A percentile compares a stretch with the other conserved stretches of the same genome.
phyloP scores from a whole-genome alignment of 2,888 invertebrate species.

The Stegophylla sp. region DNA sequence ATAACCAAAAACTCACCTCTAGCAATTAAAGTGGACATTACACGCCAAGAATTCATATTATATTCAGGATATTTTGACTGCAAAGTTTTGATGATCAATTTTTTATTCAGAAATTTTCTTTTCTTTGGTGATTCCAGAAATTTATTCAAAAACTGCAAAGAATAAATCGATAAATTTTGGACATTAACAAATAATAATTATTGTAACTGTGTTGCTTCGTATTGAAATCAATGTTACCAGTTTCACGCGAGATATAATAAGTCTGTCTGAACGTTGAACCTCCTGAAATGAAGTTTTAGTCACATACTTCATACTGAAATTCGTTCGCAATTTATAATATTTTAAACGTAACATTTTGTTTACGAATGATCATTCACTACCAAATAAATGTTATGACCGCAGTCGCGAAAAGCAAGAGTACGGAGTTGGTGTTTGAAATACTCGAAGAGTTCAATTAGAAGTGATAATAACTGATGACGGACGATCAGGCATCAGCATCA shows the following conservation, averaged over 20 bases:
- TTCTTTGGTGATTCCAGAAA: neutral
- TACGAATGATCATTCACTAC: no score
- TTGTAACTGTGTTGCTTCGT: neutral
- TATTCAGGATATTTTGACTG: constrained; percentile 81
- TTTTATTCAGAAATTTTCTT: constrained; percentile 73
- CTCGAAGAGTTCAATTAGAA: no score
- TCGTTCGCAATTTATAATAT: constrained; percentile 8
- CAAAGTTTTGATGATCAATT: constrained; percentile 81
- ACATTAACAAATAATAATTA: neutral
- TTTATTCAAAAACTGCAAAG: constrained; percentile 28
- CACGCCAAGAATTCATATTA: constrained; percentile 77
- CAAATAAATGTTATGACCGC: no score
- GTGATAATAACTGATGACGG: no score
- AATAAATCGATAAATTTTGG: neutral
- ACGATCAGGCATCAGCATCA: no score
- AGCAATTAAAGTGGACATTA: constrained; percentile 70
- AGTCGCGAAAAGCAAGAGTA: no score
- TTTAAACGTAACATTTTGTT: constrained; percentile 40
- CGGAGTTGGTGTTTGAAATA: no score
- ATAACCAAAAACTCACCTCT: constrained; percentile 39
- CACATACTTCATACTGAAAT: constrained; percentile 37
- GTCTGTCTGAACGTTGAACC: constrained; percentile 3
- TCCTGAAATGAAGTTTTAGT: constrained; percentile 5
- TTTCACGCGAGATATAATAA: constrained; percentile 18
- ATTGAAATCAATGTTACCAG: constrained; percentile 7